Evolutionary conservation across 53 echinoderm and acorn worm species (phyloP).

Genomic region (Paelopatides confundens): DNA sequence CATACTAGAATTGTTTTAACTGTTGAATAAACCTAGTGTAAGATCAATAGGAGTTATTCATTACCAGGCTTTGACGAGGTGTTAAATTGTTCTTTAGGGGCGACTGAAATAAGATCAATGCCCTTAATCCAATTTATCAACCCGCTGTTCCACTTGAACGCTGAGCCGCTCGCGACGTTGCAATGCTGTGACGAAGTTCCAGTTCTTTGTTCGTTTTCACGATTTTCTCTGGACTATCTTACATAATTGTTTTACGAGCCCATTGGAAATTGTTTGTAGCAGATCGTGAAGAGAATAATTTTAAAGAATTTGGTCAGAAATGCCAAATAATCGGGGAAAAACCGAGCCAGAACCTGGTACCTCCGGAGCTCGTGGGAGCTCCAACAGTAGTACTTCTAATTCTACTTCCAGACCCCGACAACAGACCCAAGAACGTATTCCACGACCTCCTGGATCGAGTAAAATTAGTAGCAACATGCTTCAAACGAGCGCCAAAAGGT

Average conservation of each 20-base stretch:
- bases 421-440: conserved; percentile 46
- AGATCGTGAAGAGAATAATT: conserved; percentile 42
- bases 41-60: conserved; percentile 24
- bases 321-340: conserved; percentile 52
- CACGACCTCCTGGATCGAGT: conserved; percentile 46
- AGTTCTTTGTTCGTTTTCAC: conserved; percentile 41
- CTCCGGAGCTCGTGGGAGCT: conserved; percentile 49
- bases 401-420: conserved; percentile 46
- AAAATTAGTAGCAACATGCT: conserved; percentile 59
- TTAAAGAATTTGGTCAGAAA: conserved; percentile 50
- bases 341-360: conserved; percentile 47
- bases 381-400: background rate
- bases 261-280: conserved; percentile 33
- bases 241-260: background rate
- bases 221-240: conserved; percentile 13
- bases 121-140: conserved; percentile 48
- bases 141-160: conserved; percentile 38
- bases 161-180: conserved; percentile 13
- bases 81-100: conserved; percentile 26
- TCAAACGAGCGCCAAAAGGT: conserved; percentile 96
- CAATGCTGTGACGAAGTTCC: conserved; percentile 18
- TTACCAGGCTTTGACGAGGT: conserved; percentile 4
- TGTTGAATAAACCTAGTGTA: background rate
- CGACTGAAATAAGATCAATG: conserved; percentile 40
- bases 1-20: background rate